A percentile compares a stretch with the other conserved stretches of the same genome.
These are phyloP conservation scores for Xenops minutus DNA, from an alignment of 2,797 vertebrate species.

Conservation along the genomic window DNA sequence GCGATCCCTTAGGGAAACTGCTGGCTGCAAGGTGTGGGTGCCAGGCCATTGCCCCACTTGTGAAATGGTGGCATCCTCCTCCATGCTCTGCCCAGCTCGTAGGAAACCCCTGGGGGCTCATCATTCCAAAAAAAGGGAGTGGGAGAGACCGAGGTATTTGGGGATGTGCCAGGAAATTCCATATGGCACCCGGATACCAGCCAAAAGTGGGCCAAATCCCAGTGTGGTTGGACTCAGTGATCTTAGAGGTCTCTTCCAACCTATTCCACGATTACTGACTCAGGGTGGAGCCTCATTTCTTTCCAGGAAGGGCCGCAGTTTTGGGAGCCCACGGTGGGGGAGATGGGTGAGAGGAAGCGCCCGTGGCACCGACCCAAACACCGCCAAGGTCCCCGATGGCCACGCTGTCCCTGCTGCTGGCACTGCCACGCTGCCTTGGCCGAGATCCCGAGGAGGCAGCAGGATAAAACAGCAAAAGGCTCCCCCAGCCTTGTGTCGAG, in stretches of 20 bases:
- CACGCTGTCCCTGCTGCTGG: neutral
- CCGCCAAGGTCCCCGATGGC: fast-evolving
- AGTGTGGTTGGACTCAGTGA: fast-evolving
- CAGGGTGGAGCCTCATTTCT: neutral
- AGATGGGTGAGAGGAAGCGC: fast-evolving
- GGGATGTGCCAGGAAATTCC: neutral
- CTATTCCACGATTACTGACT: neutral
- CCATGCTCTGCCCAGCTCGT: fast-evolving
- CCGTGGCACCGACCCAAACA: fast-evolving
- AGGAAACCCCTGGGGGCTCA: neutral
- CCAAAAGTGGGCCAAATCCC: neutral
- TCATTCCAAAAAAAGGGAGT: neutral
- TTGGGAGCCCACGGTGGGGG: neutral
- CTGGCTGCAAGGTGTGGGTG: neutral
- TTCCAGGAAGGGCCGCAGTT: neutral
- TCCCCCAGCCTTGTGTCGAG: neutral
- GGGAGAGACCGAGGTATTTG: fast-evolving
- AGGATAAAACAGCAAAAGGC: neutral
- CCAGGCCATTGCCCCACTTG: fast-evolving
- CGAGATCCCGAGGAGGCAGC: neutral
- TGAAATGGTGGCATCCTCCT: neutral
- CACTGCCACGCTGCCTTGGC: neutral
- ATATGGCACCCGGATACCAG: fast-evolving
- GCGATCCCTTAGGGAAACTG: fast-evolving
- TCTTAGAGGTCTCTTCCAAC: neutral